Evolutionary conservation across 2,113 vertebrate genomes (phyloP).

Genomic region (Anguilla rostrata): DNA sequence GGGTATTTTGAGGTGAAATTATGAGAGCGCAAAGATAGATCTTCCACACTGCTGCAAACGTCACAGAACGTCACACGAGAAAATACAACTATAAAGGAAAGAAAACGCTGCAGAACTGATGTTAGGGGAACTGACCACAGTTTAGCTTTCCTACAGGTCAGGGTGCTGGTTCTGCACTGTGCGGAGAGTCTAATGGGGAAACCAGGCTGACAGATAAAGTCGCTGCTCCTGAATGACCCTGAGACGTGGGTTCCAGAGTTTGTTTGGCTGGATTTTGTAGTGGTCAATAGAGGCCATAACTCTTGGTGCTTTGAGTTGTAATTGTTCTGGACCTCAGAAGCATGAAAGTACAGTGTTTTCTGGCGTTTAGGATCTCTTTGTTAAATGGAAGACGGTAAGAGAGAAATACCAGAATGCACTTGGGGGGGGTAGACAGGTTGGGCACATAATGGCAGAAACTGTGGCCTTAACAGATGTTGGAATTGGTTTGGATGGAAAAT

Average conservation of each 20-base stretch:
- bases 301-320: background rate
- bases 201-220: no score
- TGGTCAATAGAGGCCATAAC: background rate
- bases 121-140: background rate
- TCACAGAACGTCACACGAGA: background rate
- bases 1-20: no score
- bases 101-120: background rate
- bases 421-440: background rate
- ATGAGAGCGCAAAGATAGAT: background rate
- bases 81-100: background rate
- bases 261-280: background rate
- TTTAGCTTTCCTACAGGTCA: background rate
- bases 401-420: background rate
- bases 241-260: no score
- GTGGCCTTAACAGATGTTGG: background rate
- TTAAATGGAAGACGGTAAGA: background rate
- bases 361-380: background rate
- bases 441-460: background rate
- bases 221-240: no score
- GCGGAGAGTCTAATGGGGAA: no score
- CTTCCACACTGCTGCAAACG: background rate
- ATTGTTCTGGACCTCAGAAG: background rate
- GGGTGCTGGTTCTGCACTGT: background rate
- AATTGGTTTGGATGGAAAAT: background rate
- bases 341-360: background rate